These are phyloP conservation scores for Chaenocephalus aceratus DNA, from an alignment of 2,113 vertebrate species.

Conservation along the genomic window DNA sequence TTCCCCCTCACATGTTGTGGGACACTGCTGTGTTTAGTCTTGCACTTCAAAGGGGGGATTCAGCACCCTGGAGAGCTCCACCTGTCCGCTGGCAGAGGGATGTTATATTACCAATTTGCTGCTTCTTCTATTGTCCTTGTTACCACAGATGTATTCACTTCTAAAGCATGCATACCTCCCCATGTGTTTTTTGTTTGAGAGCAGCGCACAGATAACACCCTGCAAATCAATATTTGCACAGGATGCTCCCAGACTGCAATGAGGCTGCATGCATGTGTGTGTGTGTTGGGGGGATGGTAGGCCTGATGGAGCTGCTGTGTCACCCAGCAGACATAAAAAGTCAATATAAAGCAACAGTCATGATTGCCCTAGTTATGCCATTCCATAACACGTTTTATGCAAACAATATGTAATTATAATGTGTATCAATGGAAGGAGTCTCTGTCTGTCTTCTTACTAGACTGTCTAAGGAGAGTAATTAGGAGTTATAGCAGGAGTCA, in stretches of 20 bases:
- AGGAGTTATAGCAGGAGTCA: background rate
- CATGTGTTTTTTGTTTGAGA: conserved; percentile 24
- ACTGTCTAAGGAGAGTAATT: background rate
- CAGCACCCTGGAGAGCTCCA: conserved; percentile 44
- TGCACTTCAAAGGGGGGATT: conserved; percentile 28
- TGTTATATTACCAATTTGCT: conserved; percentile 4
- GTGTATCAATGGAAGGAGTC: too few species aligned
- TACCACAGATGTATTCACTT: conserved; percentile 13
- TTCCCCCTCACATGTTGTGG: conserved; percentile 9
- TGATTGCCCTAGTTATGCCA: conserved; percentile 3
- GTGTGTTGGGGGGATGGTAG: conserved; percentile 36
- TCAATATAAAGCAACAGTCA: conserved; percentile 57
- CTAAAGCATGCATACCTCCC: conserved; percentile 1
- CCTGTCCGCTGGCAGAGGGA: conserved; percentile 20
- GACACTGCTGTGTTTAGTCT: conserved; percentile 15
- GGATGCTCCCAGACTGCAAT: conserved; percentile 36
- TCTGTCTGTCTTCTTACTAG: background rate
- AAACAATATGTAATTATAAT: background rate
- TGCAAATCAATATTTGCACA: conserved; percentile 51
- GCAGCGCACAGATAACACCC: conserved; percentile 30
- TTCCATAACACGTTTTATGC: background rate
- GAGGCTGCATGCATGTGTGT: background rate
- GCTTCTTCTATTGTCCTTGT: background rate
- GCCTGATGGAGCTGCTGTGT: conserved; percentile 64
- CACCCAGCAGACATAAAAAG: conserved; percentile 49